Evolutionary conservation across 1,140 invertebrate genomes (phyloP), one percentile per base, ranked within the genome.

Genomic region (Conus ventricosus): DNA sequence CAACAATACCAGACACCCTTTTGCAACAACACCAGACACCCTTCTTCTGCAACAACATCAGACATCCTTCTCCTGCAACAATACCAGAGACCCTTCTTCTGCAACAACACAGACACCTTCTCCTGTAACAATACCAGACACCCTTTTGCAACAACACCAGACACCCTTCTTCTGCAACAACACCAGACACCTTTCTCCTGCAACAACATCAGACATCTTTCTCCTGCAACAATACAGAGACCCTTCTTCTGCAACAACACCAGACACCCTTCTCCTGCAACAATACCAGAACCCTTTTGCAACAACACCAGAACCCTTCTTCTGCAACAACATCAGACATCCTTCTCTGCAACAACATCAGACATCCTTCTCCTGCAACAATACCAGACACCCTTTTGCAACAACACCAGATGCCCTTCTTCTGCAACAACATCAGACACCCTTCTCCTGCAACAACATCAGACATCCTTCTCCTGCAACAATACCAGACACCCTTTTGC

Each of bases 391-490:
- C 39, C 39, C 39, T 39, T 39, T 3, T 67, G 11, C 11, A 67
- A 67, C 4, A 1, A 13, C 60, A 67, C 1, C 60, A 13, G 13
- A 23, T 13, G 4, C 60, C 60, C 20, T 2, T 23, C 60, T 1
- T 4, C 60, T 23, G 4, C 4, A 23, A 23, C 20, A 67, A 13
- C 7, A n/a, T n/a, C n/a, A n/a, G n/a, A n/a, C n/a, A n/a, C n/a
- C n/a, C n/a, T 87, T 75, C 53, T 87, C 85, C 53, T 80, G 78
- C 85, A 39, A 87, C 53, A 57, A 23, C 51, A 51, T 39, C 63
- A 20, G 5, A 63, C 20, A 25, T 11, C 8, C 60, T 63, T 11
- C 10, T 63, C 60, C 8, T 63, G 8, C 8, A 63, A 63, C 20
- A 11, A 8, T 20, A 63, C 20, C 60, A 8, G 10, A 20, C 10